These are phyloP conservation scores for Hydrocynus forskahlii DNA, from an alignment of 2,797 vertebrate genomes.

Conservation along the genomic window DNA sequence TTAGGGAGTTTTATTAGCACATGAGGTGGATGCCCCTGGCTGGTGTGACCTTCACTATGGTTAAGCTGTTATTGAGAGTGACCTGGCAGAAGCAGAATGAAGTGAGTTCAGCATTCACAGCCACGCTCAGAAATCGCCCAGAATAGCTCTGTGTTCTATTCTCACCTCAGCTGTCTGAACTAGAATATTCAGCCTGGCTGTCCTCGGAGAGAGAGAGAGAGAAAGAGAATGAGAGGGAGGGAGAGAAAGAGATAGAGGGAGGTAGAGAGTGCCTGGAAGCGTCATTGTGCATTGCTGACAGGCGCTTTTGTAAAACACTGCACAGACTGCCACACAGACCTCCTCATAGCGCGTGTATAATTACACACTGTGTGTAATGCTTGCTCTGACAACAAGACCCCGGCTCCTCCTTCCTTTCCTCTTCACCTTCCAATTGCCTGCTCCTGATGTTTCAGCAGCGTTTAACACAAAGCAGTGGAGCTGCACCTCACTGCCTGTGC, in stretches of 20 bases:
- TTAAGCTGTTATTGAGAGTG: conserved; percentile 46
- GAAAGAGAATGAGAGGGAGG: conserved; percentile 1
- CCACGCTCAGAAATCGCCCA: conserved; percentile 24
- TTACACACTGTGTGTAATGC: conserved; percentile 48
- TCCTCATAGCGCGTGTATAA: conserved; percentile 48
- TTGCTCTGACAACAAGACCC: conserved; percentile 26
- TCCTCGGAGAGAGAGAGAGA: conserved; percentile 5
- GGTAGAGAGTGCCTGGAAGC: background rate
- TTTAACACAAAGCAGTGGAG: background rate
- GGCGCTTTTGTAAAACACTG: conserved; percentile 49
- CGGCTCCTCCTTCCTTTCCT: conserved; percentile 6
- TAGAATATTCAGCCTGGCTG: conserved; percentile 32
- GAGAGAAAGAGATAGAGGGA: background rate
- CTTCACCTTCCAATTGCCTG: conserved; percentile 6
- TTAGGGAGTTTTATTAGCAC: conserved; percentile 26
- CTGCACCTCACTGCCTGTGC: background rate
- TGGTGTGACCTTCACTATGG: conserved; percentile 40
- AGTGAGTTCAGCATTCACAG: conserved; percentile 35
- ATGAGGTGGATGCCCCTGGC: conserved; percentile 5
- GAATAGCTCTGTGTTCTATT: conserved; percentile 39
- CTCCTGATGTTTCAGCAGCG: conserved; percentile 12
- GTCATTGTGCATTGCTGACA: conserved; percentile 50
- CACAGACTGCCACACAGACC: conserved; percentile 21
- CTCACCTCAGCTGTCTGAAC: conserved; percentile 39
- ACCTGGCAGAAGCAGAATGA: conserved; percentile 30